Percentiles rank a stretch among this genome's conserved stretches.
Evolutionary conservation across 2,888 invertebrate genomes (phyloP).

Genomic region (Octonoba sinensis): DNA sequence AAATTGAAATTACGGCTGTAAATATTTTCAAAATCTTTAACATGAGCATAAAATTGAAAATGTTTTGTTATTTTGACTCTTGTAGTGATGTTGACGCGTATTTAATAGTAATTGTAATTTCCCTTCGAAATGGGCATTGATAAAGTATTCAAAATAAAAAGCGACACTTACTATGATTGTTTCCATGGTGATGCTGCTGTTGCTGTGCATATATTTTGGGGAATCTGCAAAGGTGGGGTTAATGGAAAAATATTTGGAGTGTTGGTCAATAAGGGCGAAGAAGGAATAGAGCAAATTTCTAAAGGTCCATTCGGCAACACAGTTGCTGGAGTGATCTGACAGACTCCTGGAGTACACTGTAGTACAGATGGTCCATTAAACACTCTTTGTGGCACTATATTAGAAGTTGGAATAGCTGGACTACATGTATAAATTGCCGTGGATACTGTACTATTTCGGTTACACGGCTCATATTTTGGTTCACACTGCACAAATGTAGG

Average conservation of each 20-base stretch:
- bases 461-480: too few relatives aligned
- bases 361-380: conserved; percentile 15
- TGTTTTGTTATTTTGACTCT: too few relatives aligned
- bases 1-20: too few relatives aligned
- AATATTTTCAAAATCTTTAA: too few relatives aligned
- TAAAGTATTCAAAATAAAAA: background rate
- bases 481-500: conserved; percentile 17
- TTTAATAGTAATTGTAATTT: too few relatives aligned
- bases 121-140: too few relatives aligned
- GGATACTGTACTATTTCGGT: too few relatives aligned
- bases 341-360: conserved; percentile 34
- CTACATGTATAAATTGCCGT: background rate
- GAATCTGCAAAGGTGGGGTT: conserved; percentile 7
- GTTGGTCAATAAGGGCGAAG: conserved; percentile 11
- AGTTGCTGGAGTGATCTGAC: conserved; percentile 11
- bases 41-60: too few relatives aligned
- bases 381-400: conserved; percentile 31
- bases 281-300: conserved; percentile 17
- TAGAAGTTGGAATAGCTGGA: conserved; percentile 1
- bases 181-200: conserved; percentile 27
- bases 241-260: conserved; percentile 6
- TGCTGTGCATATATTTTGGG: conserved; percentile 18
- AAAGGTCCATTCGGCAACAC: conserved; percentile 10
- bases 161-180: conserved; percentile 45
- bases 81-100: too few relatives aligned